Evolutionary conservation across 2,113 vertebrate species (phyloP).

Genomic region (Ptilorrhoa leucosticta): DNA sequence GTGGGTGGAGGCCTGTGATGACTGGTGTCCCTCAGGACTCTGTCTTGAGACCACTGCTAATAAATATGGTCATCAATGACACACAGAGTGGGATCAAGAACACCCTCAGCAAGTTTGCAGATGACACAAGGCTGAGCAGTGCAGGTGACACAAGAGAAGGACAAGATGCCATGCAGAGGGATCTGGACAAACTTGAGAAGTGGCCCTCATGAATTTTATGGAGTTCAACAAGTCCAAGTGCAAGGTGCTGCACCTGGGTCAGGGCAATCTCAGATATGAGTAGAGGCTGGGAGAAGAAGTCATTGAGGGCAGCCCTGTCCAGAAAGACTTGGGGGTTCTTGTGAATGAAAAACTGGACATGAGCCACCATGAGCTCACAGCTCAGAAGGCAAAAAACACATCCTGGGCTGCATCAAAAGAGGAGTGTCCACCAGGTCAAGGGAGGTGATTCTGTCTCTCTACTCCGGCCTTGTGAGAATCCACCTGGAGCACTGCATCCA

Average conservation of each 20-base stretch:
- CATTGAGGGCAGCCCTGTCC: fast-evolving
- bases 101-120: background rate
- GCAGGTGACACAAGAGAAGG: background rate
- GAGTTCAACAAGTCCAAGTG: background rate
- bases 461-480: background rate
- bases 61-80: background rate
- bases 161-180: background rate
- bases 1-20: background rate
- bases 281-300: background rate
- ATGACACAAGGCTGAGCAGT: background rate
- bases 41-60: background rate
- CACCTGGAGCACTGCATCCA: background rate
- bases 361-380: background rate
- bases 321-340: background rate
- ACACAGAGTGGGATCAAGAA: background rate
- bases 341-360: background rate
- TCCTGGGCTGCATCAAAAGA: background rate
- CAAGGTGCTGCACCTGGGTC: background rate
- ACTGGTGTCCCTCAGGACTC: background rate
- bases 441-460: background rate
- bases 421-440: background rate
- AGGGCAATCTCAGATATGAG: background rate
- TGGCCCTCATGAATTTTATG: background rate
- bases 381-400: background rate
- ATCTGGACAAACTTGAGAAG: background rate